Conservation (phyloP, 2,888 invertebrate species). For the Aspidapion aeneum region DNA sequence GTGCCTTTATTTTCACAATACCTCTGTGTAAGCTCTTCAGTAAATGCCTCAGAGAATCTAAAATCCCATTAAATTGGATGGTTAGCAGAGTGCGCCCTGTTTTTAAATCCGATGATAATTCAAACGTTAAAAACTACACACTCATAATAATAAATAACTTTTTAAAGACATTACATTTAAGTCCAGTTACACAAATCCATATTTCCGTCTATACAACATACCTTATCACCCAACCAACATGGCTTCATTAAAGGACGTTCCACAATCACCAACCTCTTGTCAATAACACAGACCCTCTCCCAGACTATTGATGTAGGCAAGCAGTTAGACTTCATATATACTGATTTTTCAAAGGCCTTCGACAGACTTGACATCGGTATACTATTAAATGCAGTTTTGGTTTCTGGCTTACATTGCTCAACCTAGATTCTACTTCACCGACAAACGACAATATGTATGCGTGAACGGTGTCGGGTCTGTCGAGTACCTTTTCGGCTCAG, state of each 20-base stretch:
- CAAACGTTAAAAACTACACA: not conserved
- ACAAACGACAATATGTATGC: slow-evolving; percentile 4
- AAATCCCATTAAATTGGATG: not conserved
- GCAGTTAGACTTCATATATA: slow-evolving; percentile 11
- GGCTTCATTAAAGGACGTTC: slow-evolving; percentile 10
- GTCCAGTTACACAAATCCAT: not conserved
- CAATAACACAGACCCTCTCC: slow-evolving; percentile 4
- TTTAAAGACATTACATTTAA: not conserved
- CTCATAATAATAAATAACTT: not conserved
- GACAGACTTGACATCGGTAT: slow-evolving; percentile 6
- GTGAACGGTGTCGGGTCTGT: not conserved
- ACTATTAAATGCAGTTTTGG: slow-evolving; percentile 4
- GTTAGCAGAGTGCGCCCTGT: not conserved
- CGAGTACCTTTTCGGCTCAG: not conserved
- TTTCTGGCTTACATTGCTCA: not conserved
- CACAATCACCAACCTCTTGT: slow-evolving; percentile 9
- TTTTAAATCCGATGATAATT: not conserved
- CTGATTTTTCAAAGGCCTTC: slow-evolving; percentile 13
- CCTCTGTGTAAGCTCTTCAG: too few relatives aligned
- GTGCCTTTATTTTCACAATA: too few relatives aligned
- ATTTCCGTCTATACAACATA: not conserved
- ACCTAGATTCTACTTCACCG: not conserved
- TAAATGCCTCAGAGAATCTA: not conserved
- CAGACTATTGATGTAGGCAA: slow-evolving; percentile 3
- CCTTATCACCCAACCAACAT: slow-evolving; percentile 3